phyloP scores from a whole-genome alignment of 2,888 invertebrate species.

The Strigamia crassipes region DNA sequence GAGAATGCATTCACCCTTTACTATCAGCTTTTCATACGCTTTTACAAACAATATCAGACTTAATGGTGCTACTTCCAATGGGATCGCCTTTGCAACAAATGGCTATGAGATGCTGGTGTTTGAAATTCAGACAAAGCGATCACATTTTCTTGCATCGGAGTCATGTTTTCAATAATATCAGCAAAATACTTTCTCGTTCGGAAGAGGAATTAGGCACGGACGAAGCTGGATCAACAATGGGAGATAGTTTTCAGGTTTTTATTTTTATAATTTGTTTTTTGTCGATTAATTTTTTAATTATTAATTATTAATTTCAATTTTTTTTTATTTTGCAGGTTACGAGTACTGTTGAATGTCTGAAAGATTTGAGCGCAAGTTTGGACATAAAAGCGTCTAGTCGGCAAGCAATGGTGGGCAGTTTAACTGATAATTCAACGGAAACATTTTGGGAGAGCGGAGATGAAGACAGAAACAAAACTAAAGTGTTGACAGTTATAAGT shows the following conservation, averaged over 20 bases:
- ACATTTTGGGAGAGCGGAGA: slow-evolving; percentile 99
- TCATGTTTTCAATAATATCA: slow-evolving; percentile 94
- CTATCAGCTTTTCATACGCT: slow-evolving; percentile 80
- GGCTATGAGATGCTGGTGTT: slow-evolving; percentile 91
- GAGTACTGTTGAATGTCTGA: slow-evolving; percentile 69
- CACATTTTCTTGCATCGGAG: slow-evolving; percentile 89
- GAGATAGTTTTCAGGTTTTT: slow-evolving; percentile 49
- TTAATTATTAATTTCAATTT: slow-evolving; percentile 14
- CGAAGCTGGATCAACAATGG: slow-evolving; percentile 48
- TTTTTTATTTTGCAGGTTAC: slow-evolving; percentile 55
- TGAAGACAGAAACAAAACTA: slow-evolving; percentile 88
- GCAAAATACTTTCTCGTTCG: slow-evolving; percentile 89
- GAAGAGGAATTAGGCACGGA: slow-evolving; percentile 71
- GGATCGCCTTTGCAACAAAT: slow-evolving; percentile 87
- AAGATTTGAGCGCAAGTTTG: slow-evolving; percentile 74
- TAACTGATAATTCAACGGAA: slow-evolving; percentile 92
- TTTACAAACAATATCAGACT: slow-evolving; percentile 86
- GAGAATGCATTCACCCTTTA: slow-evolving; percentile 63
- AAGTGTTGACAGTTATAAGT: slow-evolving; percentile 75
- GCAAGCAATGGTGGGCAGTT: slow-evolving; percentile 88
- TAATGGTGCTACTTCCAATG: slow-evolving; percentile 84
- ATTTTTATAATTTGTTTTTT: no score
- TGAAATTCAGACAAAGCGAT: slow-evolving; percentile 85
- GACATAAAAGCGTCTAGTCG: slow-evolving; percentile 90
- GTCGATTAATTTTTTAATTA: slow-evolving; percentile 38